Evolutionary conservation across 2,888 invertebrate genomes (phyloP).

Genomic region (Salticus scenicus): DNA sequence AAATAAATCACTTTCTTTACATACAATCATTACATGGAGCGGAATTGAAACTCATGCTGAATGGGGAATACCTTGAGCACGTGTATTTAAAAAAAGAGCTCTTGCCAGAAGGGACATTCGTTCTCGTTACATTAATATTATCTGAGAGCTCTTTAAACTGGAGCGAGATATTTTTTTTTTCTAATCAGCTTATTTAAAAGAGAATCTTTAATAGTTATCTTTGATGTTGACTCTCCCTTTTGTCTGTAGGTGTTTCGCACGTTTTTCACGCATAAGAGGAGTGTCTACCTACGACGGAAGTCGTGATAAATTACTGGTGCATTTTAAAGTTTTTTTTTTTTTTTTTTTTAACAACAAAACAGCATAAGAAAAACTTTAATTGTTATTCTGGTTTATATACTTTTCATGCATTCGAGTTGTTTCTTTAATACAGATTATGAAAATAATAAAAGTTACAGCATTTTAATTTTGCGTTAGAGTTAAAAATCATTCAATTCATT

Average conservation of each 20-base stretch:
- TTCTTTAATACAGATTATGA: no score
- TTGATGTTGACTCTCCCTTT: background rate
- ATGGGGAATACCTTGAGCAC: conserved; percentile 9
- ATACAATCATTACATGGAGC: conserved; percentile 12
- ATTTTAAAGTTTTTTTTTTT: no score
- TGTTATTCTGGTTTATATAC: no score
- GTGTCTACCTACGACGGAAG: no score
- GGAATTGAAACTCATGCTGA: conserved; percentile 11
- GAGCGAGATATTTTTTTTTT: conserved; percentile 12
- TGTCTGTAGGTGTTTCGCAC: background rate
- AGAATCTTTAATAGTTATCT: background rate
- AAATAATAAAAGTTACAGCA: no score
- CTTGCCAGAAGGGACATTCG: conserved; percentile 13
- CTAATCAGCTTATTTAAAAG: background rate
- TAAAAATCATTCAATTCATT: no score
- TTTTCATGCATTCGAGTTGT: no score
- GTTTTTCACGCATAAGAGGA: background rate
- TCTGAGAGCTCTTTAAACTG: conserved; percentile 16
- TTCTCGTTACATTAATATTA: conserved; percentile 40
- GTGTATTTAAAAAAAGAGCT: background rate
- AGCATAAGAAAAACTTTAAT: no score
- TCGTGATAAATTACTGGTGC: no score
- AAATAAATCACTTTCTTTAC: conserved; percentile 28
- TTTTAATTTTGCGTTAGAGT: no score
- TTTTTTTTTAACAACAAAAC: no score